Conservation (phyloP, 64 coral and sea anemone genomes). For the Montipora foliosa region DNA sequence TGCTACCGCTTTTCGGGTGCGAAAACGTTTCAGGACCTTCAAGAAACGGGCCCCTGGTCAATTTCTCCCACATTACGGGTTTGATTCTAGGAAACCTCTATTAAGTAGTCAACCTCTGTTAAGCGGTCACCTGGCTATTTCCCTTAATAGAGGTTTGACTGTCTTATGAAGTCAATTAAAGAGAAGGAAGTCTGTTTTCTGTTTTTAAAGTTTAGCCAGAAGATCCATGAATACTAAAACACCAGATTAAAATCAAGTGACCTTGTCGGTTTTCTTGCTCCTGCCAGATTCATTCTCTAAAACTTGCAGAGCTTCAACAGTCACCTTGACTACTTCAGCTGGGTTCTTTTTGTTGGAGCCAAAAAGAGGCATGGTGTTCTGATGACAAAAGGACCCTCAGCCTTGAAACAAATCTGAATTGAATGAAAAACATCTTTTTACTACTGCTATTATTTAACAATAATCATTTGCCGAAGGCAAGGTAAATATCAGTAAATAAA, state of each 20-base stretch:
- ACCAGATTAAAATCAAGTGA: background rate
- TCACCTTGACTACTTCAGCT: slow-evolving; percentile 56
- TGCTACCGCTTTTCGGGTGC: too few relatives aligned
- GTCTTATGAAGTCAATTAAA: too few relatives aligned
- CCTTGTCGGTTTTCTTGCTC: slow-evolving; percentile 88
- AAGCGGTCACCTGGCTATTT: too few relatives aligned
- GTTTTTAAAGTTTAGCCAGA: background rate
- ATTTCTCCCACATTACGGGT: too few relatives aligned
- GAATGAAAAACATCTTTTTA: background rate
- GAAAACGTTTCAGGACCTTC: too few relatives aligned
- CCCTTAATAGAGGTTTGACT: too few relatives aligned
- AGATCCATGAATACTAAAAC: background rate
- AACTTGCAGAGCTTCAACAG: background rate
- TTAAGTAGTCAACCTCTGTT: too few relatives aligned
- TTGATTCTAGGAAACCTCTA: too few relatives aligned
- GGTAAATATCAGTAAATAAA: too few relatives aligned
- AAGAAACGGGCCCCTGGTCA: too few relatives aligned
- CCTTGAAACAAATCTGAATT: background rate
- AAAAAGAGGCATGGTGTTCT: slow-evolving; percentile 88
- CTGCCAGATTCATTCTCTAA: slow-evolving; percentile 70
- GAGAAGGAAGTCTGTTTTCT: too few relatives aligned
- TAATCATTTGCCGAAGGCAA: too few relatives aligned
- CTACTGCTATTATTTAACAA: background rate
- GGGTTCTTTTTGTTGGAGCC: slow-evolving; percentile 94
- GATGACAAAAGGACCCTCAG: background rate